Percentiles rank a stretch among this genome's conserved stretches.
Conservation (phyloP, 1,140 invertebrate species). For the Conus betulinus region DNA sequence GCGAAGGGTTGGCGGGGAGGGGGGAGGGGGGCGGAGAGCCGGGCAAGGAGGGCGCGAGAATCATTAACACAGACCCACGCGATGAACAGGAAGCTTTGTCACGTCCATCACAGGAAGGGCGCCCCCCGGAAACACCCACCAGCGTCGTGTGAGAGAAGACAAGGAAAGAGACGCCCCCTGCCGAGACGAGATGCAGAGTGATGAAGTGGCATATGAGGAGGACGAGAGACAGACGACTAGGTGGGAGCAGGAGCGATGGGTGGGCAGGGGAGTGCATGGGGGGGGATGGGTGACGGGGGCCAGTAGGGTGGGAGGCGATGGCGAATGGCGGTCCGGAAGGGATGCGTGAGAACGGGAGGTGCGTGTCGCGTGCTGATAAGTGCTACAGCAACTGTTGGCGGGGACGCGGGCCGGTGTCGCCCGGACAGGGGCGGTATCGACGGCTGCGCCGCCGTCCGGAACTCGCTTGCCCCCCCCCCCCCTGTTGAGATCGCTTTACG, state of each 20-base stretch:
- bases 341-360: slow-evolving; percentile 7
- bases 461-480: too few species aligned
- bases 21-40: background rate
- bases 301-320: background rate
- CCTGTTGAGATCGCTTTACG: too few species aligned
- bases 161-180: background rate
- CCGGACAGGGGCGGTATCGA: background rate
- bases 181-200: background rate
- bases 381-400: slow-evolving; percentile 21
- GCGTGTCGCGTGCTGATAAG: slow-evolving; percentile 26
- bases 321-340: slow-evolving; percentile 6
- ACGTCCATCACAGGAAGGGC: slow-evolving; percentile 5
- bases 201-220: background rate
- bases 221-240: background rate
- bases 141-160: background rate
- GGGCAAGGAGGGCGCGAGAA: too few species aligned
- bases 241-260: background rate
- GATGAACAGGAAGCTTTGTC: background rate
- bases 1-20: background rate
- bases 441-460: too few species aligned
- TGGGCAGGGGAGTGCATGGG: background rate
- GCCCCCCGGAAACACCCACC: background rate
- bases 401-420: background rate
- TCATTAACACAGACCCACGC: background rate
- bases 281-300: background rate